These are phyloP conservation scores for Erpetoichthys calabaricus DNA, from an alignment of 2,797 vertebrate species.

Conservation along the genomic window DNA sequence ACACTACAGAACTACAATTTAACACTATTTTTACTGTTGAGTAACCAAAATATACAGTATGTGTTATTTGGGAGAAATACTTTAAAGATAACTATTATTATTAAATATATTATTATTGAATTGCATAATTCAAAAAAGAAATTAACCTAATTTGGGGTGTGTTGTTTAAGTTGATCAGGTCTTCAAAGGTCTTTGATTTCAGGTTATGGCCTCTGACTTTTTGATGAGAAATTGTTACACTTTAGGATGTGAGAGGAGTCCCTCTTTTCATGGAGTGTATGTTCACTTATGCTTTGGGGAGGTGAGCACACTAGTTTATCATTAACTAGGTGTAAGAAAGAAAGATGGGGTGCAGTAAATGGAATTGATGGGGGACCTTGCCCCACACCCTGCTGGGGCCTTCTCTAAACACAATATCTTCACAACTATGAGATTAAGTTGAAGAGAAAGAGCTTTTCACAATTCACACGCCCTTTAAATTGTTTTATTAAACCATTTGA, in stretches of 20 bases:
- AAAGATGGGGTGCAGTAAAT: conserved; percentile 77
- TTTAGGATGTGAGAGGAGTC: conserved; percentile 73
- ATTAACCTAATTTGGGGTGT: conserved; percentile 16
- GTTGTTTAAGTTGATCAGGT: conserved; percentile 32
- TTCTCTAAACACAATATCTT: conserved; percentile 88
- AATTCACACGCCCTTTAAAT: conserved; percentile 99
- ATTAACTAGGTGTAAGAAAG: conserved; percentile 77
- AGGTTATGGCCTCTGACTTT: conserved; percentile 79
- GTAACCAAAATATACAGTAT: too few species aligned
- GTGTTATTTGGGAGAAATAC: too few species aligned
- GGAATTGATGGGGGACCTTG: conserved; percentile 83
- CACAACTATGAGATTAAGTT: conserved; percentile 93
- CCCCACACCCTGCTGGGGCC: conserved; percentile 71
- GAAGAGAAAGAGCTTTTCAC: conserved; percentile 90
- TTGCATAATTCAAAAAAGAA: too few species aligned
- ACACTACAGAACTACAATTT: too few species aligned
- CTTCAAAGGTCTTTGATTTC: conserved; percentile 58
- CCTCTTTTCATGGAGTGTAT: conserved; percentile 67
- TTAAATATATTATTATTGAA: too few species aligned
- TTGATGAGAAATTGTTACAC: conserved; percentile 83
- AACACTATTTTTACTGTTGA: too few species aligned
- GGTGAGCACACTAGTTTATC: conserved; percentile 75
- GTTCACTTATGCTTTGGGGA: conserved; percentile 71
- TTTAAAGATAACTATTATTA: too few species aligned
- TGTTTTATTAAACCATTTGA: conserved; percentile 93